Evolutionary conservation across 1,140 invertebrate genomes (phyloP), one percentile per base, ranked within the genome.

Genomic region (Babylonia areolata): DNA sequence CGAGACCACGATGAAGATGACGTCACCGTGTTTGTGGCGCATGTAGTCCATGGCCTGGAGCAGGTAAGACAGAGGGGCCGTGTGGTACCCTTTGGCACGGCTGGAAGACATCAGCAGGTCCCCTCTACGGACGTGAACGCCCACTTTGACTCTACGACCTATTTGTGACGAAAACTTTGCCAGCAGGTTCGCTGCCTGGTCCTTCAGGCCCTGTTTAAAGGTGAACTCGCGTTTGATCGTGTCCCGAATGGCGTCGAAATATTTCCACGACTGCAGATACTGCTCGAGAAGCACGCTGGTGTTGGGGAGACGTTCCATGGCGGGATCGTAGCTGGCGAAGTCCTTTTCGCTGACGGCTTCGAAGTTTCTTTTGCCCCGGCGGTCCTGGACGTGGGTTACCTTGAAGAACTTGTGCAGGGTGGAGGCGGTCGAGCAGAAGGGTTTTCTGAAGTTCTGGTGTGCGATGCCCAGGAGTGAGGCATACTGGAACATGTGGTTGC

Each of bases 241-340:
- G 17, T 89, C 84, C n/a, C 35, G 77, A 3, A 87, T 82, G 33
- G 88, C 71, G 33, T 89, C n/a, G 87, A 93, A 93, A 82, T 93
- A 93, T 81, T 89, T 90, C 90, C 90, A 93, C 0, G 91, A 92
- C 69, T 92, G 91, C 40, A 90, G 89, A 85, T 89, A 93, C 11
- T 89, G 84, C n/a, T 84, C 37, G 11, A 90, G 20, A 23, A 81
- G 69, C 17, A 86, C 86, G 69, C 88, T 75, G 1, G 69, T 15
- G 3, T 79, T 11, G 3, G 85, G 42, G 11, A 90, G 64, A 46
- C 81, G 78, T 83, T 85, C 77, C 1, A 87, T 46, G 11, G 33
- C 51, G 17, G 81, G 46, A 58, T 87, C 80, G 51, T 87, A 89
- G 37, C n/a, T 80, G 2, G 64, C 87, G 9, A 85, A 84, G 39